A percentile compares a stretch with the other conserved stretches of the same genome.
Conservation (phyloP, 2,113 vertebrate genomes). For the Scartelaos histophorus region DNA sequence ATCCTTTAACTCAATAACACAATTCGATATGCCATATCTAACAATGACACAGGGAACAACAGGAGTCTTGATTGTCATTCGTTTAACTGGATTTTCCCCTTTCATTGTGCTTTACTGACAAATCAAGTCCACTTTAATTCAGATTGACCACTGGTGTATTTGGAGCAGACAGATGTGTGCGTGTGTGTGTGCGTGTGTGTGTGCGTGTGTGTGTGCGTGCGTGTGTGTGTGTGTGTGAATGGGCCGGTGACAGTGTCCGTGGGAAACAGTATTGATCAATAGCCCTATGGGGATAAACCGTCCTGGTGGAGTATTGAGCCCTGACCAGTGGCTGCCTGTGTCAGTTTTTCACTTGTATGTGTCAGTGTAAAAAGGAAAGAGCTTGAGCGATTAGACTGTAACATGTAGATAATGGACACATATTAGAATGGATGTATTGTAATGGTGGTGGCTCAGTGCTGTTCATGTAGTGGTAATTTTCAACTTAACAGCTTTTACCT, state of each 20-base stretch:
- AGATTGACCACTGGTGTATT: conserved; percentile 7
- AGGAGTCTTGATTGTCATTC: neutral
- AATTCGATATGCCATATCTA: conserved; percentile 11
- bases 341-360: conserved; percentile 7
- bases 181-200: conserved; percentile 23
- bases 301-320: conserved; percentile 30
- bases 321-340: too few relatives aligned
- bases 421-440: too few relatives aligned
- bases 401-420: too few relatives aligned
- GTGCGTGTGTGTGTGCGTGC: too few relatives aligned
- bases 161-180: conserved; percentile 36
- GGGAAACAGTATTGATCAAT: conserved; percentile 37
- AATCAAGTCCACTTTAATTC: neutral
- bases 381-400: neutral
- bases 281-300: conserved; percentile 26
- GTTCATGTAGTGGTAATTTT: too few relatives aligned
- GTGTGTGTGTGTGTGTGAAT: conserved; percentile 28
- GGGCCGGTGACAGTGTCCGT: conserved; percentile 30
- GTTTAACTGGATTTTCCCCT: conserved; percentile 1
- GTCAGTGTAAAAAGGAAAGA: conserved; percentile 10
- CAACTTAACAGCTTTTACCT: too few relatives aligned
- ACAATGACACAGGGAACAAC: too few relatives aligned
- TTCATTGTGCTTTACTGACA: conserved; percentile 1
- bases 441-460: too few relatives aligned
- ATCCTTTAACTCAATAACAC: conserved; percentile 16